A percentile compares a stretch with the other conserved stretches of the same genome.
These are phyloP conservation scores for Pissodes strobi DNA, from an alignment of 1,140 invertebrate species.

Conservation along the genomic window DNA sequence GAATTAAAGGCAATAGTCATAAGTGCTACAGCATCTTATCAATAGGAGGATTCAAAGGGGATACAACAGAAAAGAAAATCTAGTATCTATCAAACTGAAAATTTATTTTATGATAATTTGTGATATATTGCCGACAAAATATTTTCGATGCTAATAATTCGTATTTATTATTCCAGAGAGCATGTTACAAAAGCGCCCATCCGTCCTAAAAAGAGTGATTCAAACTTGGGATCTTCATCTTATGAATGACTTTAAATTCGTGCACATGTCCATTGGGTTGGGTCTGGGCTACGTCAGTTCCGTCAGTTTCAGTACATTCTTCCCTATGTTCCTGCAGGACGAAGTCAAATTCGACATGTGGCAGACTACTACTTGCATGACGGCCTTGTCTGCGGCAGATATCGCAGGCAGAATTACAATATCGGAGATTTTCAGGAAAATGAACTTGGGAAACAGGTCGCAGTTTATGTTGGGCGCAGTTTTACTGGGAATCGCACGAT, in stretches of 20 bases:
- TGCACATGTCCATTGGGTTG: slow-evolving; percentile 68
- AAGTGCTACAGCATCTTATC: no score
- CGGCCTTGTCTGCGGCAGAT: slow-evolving; percentile 65
- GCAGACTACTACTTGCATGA: slow-evolving; percentile 69
- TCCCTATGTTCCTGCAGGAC: slow-evolving; percentile 67
- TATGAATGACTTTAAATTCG: slow-evolving; percentile 62
- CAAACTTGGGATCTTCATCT: slow-evolving; percentile 65
- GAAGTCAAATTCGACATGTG: slow-evolving; percentile 59
- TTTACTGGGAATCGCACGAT: slow-evolving; percentile 53
- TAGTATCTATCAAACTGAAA: no score
- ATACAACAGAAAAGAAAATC: no score
- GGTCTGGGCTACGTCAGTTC: slow-evolving; percentile 68
- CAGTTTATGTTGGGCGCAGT: slow-evolving; percentile 61
- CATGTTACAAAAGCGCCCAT: slow-evolving; percentile 11
- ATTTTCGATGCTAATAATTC: no score
- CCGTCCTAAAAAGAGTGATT: slow-evolving; percentile 53
- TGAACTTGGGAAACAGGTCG: slow-evolving; percentile 62
- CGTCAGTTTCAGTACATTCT: slow-evolving; percentile 71
- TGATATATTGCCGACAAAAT: no score
- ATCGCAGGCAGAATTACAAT: slow-evolving; percentile 67
- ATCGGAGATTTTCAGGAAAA: slow-evolving; percentile 66
- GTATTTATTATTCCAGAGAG: slow-evolving; percentile 28
- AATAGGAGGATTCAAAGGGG: no score
- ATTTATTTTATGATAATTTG: no score
- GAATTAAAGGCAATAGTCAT: no score